Base-by-base conservation (phyloP, 1,140 invertebrate genomes). In the Monomorium pharaonis region DNA sequence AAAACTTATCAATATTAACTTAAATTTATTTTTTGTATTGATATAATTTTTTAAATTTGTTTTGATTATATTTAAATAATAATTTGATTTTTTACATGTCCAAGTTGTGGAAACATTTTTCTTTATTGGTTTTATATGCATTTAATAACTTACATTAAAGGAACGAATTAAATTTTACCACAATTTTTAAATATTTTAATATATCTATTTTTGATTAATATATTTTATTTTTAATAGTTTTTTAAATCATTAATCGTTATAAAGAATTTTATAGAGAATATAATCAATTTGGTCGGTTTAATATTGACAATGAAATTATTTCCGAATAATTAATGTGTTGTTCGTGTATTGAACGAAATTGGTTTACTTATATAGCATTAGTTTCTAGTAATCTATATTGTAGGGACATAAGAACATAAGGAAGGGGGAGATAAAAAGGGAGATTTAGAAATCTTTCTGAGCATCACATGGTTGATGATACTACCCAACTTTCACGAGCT, bases 391-490 rank as follows among this genome's bases (percentile, higher is more conserved):
- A 51, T 72, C 47, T 72, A 27, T 72, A 18, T 51, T 33, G 27
- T 21, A 33, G 47, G 9, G 54, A 72, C n/a, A 12, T 42, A 42
- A 18, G n/a, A 1, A n/a, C n/a, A n/a, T n/a, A n/a, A 65, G 33
- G 24, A 18, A n/a, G 7, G 42, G 10, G 5, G 10, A 65, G n/a
- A 65, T n/a, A 42, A 42, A 65, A n/a, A 42, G 33, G 33, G 5
- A 72, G 18, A 51, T 72, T 72, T 18, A 21, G 33, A 75, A 60
- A 60, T 75, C 44, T 21, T 42, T 42, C 14, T 75, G 9, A 75
- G 21, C 14, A 37, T 37, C 21, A 56, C n/a, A 75, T 37, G 51
- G 5, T 33, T 58, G n/a, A 75, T 56, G 30, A 21, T 24, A 56
- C 47, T 18, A 37, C 5, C 16, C 16, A 60, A 75, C 21, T 75